These are phyloP conservation scores for Oryzias melastigma DNA, from an alignment of 2,113 vertebrate genomes.

Conservation along the genomic window DNA sequence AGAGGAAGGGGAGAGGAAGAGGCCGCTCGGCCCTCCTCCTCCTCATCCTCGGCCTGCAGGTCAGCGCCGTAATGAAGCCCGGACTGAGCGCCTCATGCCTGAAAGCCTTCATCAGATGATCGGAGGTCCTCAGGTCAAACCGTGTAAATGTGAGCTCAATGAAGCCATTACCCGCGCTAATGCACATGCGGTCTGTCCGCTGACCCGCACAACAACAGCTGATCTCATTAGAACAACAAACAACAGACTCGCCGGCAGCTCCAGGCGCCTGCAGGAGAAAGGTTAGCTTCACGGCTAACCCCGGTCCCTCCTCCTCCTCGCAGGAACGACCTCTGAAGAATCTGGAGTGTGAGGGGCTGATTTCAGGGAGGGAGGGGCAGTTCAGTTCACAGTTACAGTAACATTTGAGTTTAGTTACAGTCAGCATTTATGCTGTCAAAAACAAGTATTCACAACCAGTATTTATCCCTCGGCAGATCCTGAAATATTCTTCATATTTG, in stretches of 20 bases:
- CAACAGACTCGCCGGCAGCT: constrained; percentile 12
- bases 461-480: no score
- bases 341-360: no score
- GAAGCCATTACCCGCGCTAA: constrained; percentile 63
- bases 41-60: constrained; percentile 13
- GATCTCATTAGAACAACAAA: constrained; percentile 56
- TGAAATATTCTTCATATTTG: no score
- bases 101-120: constrained; percentile 23
- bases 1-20: constrained; percentile 22
- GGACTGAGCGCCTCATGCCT: constrained; percentile 8
- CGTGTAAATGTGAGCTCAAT: constrained; percentile 59
- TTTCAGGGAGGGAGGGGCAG: no score
- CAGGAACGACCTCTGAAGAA: background rate
- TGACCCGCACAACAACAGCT: constrained; percentile 29
- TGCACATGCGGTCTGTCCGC: constrained; percentile 31
- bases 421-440: no score
- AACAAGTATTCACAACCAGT: no score
- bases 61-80: constrained; percentile 19
- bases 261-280: constrained; percentile 5
- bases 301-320: background rate
- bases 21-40: constrained; percentile 1
- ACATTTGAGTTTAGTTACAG: no score
- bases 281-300: constrained; percentile 24
- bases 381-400: no score
- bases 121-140: constrained; percentile 58